phyloP scores from a whole-genome alignment of 2,113 vertebrate genomes.

The Pampusana beccarii region DNA sequence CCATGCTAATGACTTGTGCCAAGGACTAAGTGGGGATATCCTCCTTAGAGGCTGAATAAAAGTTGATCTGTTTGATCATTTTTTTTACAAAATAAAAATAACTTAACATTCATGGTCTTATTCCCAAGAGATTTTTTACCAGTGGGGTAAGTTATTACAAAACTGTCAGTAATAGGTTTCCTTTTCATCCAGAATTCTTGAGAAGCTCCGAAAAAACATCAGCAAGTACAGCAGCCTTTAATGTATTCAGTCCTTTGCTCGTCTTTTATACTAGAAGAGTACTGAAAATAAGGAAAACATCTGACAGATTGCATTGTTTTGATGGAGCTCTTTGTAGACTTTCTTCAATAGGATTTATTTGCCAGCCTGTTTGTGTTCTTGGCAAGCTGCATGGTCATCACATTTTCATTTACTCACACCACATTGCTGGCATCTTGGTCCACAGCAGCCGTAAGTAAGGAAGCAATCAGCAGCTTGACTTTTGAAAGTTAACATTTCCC shows the following conservation, averaged over 20 bases:
- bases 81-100: not conserved
- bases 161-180: not conserved
- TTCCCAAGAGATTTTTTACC: not conserved
- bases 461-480: not conserved
- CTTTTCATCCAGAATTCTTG: not conserved
- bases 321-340: not conserved
- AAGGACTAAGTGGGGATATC: not conserved
- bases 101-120: not conserved
- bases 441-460: not conserved
- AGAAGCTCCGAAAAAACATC: not conserved
- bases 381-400: not conserved
- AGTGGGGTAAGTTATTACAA: not conserved
- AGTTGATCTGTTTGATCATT: accelerated
- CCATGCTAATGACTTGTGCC: not conserved
- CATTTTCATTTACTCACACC: not conserved
- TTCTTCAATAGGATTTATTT: not conserved
- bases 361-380: not conserved
- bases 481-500: not conserved
- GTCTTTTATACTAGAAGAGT: not conserved
- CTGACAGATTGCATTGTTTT: not conserved
- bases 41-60: not conserved
- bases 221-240: not conserved
- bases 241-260: not conserved
- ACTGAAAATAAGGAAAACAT: not conserved
- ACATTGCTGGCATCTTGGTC: not conserved